Base-by-base conservation (phyloP, 2,113 vertebrate species). In the Chrysochloris asiatica region DNA sequence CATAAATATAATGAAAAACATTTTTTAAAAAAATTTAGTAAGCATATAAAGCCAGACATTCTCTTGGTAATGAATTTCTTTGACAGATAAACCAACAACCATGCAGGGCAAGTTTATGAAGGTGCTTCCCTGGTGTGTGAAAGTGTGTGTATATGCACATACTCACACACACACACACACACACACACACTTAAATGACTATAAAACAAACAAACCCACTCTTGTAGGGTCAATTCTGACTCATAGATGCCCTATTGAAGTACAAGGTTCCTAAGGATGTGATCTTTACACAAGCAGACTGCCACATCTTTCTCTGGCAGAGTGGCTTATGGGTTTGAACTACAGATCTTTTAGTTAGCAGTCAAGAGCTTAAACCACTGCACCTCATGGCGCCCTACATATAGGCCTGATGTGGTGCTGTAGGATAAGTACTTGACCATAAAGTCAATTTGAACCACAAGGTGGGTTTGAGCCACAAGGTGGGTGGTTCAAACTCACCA, bases 1-100 rank as follows among this genome's bases (percentile, higher is more conserved):
- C 96, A 96, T 96, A 97, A 96, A 96, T 96, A 90, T 96, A 97
- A 93, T 94, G 97, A 94, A 95, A 93, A 50, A 4, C 54, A 69
- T 93, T 94, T 94, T 92, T 36, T n/a, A n/a, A 0, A 95, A 95
- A 96, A 96, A 93, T 94, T 90, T 95, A 97, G 72, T 85, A 95
- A 96, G 83, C 85, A 84, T 71, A 67, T 89, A 94, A 93, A 95
- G 84, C 84, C 87, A 95, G 65, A 28, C 75, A 76, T 94, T 95
- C 77, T 88, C 61, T 87, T 94, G 36, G 84, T 89, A 93, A 94
- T 96, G 92, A 95, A 95, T 95, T 94, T 95, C 93, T 80, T 86
- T 96, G 95, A 92, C 90, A 91, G 91, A 94, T 87, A 87, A 95
- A 92, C 67, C 75, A 93, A 92, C 76, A 87, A 80, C 80, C 86